Base-by-base conservation (phyloP, 2,888 invertebrate species). In the Blera fallax region DNA sequence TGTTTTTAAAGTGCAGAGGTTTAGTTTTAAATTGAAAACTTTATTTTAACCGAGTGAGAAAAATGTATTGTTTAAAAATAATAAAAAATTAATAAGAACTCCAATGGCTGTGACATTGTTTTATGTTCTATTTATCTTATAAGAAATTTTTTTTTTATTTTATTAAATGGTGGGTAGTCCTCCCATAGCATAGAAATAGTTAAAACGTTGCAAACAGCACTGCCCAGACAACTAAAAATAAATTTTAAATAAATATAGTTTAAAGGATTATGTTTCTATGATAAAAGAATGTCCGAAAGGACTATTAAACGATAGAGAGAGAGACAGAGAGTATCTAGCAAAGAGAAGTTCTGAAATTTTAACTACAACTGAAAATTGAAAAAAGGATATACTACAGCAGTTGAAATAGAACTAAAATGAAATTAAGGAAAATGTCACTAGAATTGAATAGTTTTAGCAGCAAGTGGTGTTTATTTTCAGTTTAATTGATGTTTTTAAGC, bases 1-100 rank as follows among this genome's bases (percentile, higher is more conserved):
- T 84, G 78, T 87, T 62, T 60, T 69, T 50, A 78, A 79, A 58
- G 74, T 84, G 79, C 83, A 74, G 48, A 48, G 52, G 40, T 78
- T 73, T 73, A 69, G 48, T 73, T 67, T 69, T 72, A 72, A 65
- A 37, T 67, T 21, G 14, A 45, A 50, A 50, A 65, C 6, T 24
- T 34, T 5, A 50, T n/a, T 48, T 83, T 64, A 70, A 69, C 67
- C 72, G 65, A 72, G 37, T 78, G 77, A 87, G 76, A 77, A 65
- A 78, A 87, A 78, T 58, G 81, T 73, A 65, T 45, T 52, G 52
- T 70, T 45, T 32, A 62, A 43, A 64, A 56, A 7, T 18, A 21
- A 27, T n/a, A 64, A 60, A 70, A 82, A 45, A 18, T 43, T 21
- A 8, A 1, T 11, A 27, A 50, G 29, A 74, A 64, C 52, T 43